Evolutionary conservation across 2,797 vertebrate genomes (phyloP), one percentile per base, ranked within the genome.

Genomic region (Parambassis ranga): DNA sequence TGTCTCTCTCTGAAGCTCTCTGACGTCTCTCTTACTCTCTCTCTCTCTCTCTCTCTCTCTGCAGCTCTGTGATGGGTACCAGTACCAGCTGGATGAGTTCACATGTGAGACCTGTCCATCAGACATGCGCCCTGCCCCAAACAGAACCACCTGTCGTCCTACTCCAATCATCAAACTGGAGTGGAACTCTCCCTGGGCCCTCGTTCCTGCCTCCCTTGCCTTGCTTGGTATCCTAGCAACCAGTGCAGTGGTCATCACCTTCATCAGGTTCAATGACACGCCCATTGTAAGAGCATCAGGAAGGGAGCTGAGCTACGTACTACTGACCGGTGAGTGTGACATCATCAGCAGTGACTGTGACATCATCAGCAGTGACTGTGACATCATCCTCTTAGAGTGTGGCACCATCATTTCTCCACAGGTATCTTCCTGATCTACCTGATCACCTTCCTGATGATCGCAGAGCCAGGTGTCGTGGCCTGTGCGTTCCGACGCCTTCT

Each of bases 361-460:
- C 1, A 0, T 32, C n/a, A 26, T 43, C 31, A 20, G 10, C 42
- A 27, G 22, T 22, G 3, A n/a, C 4, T n/a, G 13, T 36, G 15
- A 49, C 7, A 3, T 62, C 36, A 50, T 20, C 13, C n/a, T 15
- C 0, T 18, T 0, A n/a, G n/a, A n/a, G n/a, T n/a, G n/a, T n/a
- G n/a, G 10, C 0, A 7, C 9, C 4, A 16, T 11, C 24, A 7
- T 30, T 1, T 47, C 14, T 43, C 41, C 19, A 6, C 64, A 0
- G 94, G 94, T 7, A 93, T 95, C 70, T 94, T 94, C 13, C 63
- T 94, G 28, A 93, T 95, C 65, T 97, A 98, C 11, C 53, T 91
- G 68, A 93, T 94, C 60, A 97, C 96, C 35, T 98, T 98, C 90
- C 81, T 96, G 53, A 95, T 98, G 95, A 95, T 98, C 5, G 94